phyloP scores from a whole-genome alignment of 1,140 invertebrate genomes.

The Zaprionus lachaisei region DNA sequence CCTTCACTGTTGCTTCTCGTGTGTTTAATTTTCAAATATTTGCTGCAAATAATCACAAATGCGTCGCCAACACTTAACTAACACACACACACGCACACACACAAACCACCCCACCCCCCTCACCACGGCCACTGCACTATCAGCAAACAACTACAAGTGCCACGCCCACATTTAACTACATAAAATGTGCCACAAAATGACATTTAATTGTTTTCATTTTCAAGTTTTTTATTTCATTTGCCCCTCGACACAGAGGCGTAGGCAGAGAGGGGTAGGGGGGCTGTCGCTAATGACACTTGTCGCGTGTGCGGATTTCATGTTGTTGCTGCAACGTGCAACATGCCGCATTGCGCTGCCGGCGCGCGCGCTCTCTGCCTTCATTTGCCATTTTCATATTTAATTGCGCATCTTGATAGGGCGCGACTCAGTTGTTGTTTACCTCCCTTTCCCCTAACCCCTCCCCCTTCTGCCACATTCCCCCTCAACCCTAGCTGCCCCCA shows the following conservation, averaged over 20 bases:
- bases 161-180: conserved; percentile 64
- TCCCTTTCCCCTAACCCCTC: background rate
- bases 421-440: conserved; percentile 28
- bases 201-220: conserved; percentile 74
- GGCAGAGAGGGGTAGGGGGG: background rate
- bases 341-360: conserved; percentile 26
- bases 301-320: conserved; percentile 68
- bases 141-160: conserved; percentile 26
- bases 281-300: conserved; percentile 66
- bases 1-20: conserved; percentile 21
- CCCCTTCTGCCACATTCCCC: background rate
- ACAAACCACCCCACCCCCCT: background rate
- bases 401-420: conserved; percentile 77
- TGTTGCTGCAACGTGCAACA: conserved; percentile 25
- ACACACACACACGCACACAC: conserved; percentile 41
- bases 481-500: conserved; percentile 16
- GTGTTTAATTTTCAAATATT: conserved; percentile 78
- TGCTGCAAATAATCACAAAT: conserved; percentile 73
- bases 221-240: conserved; percentile 26
- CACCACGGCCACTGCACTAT: background rate
- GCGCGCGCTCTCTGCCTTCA: conserved; percentile 28
- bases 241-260: background rate
- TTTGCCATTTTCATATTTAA: conserved; percentile 82
- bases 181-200: conserved; percentile 75
- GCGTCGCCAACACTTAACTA: conserved; percentile 63